phyloP scores from a whole-genome alignment of 2,888 invertebrate species.

The Tachina lurida region DNA sequence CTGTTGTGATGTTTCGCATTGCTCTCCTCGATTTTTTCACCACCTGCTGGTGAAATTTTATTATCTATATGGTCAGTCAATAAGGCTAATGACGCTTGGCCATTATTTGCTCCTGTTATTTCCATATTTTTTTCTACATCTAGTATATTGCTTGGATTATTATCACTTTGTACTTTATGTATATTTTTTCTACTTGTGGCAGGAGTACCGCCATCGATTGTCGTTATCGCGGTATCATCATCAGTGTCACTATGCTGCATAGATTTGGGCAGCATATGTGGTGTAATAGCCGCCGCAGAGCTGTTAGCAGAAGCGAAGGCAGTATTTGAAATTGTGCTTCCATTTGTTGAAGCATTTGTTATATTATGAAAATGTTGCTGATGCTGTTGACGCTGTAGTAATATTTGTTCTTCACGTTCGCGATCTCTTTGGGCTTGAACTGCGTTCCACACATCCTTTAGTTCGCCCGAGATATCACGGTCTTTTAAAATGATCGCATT shows the following conservation, averaged over 20 bases:
- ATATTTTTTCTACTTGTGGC: slow-evolving; percentile 56
- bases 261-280: slow-evolving; percentile 80
- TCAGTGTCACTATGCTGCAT: slow-evolving; percentile 67
- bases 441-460: slow-evolving; percentile 89
- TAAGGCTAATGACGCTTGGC: slow-evolving; percentile 71
- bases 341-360: slow-evolving; percentile 70
- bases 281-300: slow-evolving; percentile 74
- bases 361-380: slow-evolving; percentile 81
- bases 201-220: slow-evolving; percentile 37
- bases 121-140: slow-evolving; percentile 19
- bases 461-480: slow-evolving; percentile 88
- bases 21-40: neutral
- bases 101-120: slow-evolving; percentile 33
- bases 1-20: slow-evolving; percentile 37
- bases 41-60: slow-evolving; percentile 72
- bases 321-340: slow-evolving; percentile 39
- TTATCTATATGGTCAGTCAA: slow-evolving; percentile 78
- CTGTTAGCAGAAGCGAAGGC: neutral
- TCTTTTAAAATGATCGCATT: slow-evolving; percentile 86
- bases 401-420: slow-evolving; percentile 82
- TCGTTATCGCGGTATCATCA: slow-evolving; percentile 5
- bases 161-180: slow-evolving; percentile 51
- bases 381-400: slow-evolving; percentile 81
- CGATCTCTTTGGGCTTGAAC: slow-evolving; percentile 85
- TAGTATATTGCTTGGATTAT: slow-evolving; percentile 31